Evolutionary conservation across 2,888 invertebrate genomes (phyloP).

Genomic region (Neria commutata): DNA sequence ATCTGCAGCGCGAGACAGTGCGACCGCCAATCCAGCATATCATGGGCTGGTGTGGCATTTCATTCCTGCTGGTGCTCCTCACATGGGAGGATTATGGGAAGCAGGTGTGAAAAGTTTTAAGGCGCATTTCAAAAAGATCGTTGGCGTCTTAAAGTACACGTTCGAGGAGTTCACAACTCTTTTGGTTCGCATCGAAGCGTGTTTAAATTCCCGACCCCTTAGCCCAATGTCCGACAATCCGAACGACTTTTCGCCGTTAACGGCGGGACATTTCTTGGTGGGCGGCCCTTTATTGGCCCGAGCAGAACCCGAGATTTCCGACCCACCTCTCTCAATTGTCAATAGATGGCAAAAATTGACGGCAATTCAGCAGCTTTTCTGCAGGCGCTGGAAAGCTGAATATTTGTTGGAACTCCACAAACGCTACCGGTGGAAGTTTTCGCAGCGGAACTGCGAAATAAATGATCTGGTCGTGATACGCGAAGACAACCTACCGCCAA

Average conservation of each 20-base stretch:
- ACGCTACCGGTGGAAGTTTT: neutral
- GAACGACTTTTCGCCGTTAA: neutral
- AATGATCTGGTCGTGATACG: neutral
- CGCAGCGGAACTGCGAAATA: neutral
- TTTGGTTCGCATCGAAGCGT: slow-evolving; percentile 11
- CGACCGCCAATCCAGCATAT: too few relatives aligned
- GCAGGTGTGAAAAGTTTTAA: slow-evolving; percentile 13
- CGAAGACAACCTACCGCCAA: neutral
- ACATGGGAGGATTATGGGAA: slow-evolving; percentile 7
- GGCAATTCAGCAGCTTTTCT: slow-evolving; percentile 11
- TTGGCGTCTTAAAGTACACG: slow-evolving; percentile 4
- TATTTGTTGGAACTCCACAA: slow-evolving; percentile 4
- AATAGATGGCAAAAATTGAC: slow-evolving; percentile 13
- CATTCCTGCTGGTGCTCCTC: slow-evolving; percentile 7
- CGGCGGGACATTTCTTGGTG: slow-evolving; percentile 10
- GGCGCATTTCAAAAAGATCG: slow-evolving; percentile 11
- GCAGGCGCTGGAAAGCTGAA: slow-evolving; percentile 16
- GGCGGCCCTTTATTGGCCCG: neutral
- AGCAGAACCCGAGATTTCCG: neutral
- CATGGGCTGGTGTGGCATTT: neutral
- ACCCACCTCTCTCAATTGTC: neutral
- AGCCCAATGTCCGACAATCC: slow-evolving; percentile 10
- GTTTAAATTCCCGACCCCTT: slow-evolving; percentile 13
- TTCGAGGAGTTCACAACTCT: slow-evolving; percentile 20
- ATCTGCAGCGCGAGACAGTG: neutral